phyloP scores from a whole-genome alignment of 2,113 vertebrate genomes.

The Callopanchax toddi region DNA sequence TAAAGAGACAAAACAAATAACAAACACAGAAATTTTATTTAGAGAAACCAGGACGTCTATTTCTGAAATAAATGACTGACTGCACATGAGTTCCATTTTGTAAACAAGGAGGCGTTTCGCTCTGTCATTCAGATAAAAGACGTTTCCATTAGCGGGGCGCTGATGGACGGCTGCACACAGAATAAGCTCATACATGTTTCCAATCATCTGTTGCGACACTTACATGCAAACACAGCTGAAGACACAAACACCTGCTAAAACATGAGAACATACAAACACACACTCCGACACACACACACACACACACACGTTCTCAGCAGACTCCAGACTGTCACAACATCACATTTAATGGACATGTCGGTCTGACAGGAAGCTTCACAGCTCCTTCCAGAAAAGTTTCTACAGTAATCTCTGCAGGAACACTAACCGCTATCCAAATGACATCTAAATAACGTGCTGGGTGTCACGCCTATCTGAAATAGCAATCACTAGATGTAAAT shows the following conservation, averaged over 20 bases:
- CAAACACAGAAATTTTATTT: background rate
- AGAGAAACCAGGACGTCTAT: background rate
- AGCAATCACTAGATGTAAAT: slow-evolving; percentile 61
- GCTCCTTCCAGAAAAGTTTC: slow-evolving; percentile 29
- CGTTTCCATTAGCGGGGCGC: slow-evolving; percentile 25
- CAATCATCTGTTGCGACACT: slow-evolving; percentile 42
- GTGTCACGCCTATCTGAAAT: slow-evolving; percentile 50
- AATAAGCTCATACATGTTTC: slow-evolving; percentile 42
- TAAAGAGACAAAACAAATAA: background rate
- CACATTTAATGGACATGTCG: slow-evolving; percentile 32
- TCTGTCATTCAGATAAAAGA: slow-evolving; percentile 10
- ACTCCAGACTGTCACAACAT: slow-evolving; percentile 51
- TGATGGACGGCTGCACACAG: slow-evolving; percentile 40
- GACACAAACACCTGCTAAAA: slow-evolving; percentile 14
- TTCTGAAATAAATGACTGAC: background rate
- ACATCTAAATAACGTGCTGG: slow-evolving; percentile 59
- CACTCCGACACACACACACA: background rate
- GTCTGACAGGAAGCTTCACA: slow-evolving; percentile 16
- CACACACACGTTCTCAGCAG: slow-evolving; percentile 26
- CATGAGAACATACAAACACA: slow-evolving; percentile 2
- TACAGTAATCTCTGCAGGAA: slow-evolving; percentile 25
- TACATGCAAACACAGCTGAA: slow-evolving; percentile 25
- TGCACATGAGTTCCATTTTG: slow-evolving; percentile 11
- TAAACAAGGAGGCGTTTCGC: slow-evolving; percentile 19
- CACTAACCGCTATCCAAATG: slow-evolving; percentile 31